Percentiles rank a stretch among this genome's conserved stretches.
Evolutionary conservation across 35 echinoderm and acorn worm species (phyloP).

Genomic region (Apostichopus parvimensis): DNA sequence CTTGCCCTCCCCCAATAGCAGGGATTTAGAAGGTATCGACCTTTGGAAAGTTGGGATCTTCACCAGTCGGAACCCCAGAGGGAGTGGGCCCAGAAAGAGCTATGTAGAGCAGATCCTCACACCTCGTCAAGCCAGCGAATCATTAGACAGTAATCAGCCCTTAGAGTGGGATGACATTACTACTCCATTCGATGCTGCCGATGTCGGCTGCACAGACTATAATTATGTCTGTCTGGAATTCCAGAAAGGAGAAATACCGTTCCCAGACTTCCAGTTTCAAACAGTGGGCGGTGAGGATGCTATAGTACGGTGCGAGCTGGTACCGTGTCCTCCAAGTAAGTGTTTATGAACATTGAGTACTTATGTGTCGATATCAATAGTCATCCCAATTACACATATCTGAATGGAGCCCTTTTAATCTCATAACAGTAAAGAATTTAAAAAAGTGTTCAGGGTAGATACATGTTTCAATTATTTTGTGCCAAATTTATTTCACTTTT

Average conservation of each 20-base stretch:
- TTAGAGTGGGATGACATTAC: conserved; percentile 54
- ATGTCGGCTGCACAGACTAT: conserved; percentile 76
- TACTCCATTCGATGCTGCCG: conserved; percentile 77
- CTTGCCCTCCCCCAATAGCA: conserved; percentile 53
- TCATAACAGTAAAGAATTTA: no score
- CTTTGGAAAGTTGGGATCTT: conserved; percentile 79
- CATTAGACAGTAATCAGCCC: conserved; percentile 38
- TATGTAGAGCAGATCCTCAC: conserved; percentile 81
- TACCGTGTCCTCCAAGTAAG: conserved; percentile 80
- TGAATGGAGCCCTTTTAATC: not conserved
- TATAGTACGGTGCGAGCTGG: conserved; percentile 57
- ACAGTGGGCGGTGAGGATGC: conserved; percentile 46
- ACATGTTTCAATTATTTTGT: no score
- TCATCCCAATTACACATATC: not conserved
- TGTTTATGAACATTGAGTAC: not conserved
- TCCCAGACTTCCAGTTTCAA: conserved; percentile 76
- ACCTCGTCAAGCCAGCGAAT: conserved; percentile 60
- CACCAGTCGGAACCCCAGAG: conserved; percentile 68
- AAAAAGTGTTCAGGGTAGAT: no score
- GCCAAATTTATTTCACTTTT: no score
- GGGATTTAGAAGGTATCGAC: conserved; percentile 59
- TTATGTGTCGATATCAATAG: not conserved
- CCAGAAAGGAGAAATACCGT: conserved; percentile 64
- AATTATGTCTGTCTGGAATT: conserved; percentile 84
- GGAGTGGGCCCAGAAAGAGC: conserved; percentile 61